Evolutionary conservation across 2,888 invertebrate genomes (phyloP).

Genomic region (Apamea monoglypha): DNA sequence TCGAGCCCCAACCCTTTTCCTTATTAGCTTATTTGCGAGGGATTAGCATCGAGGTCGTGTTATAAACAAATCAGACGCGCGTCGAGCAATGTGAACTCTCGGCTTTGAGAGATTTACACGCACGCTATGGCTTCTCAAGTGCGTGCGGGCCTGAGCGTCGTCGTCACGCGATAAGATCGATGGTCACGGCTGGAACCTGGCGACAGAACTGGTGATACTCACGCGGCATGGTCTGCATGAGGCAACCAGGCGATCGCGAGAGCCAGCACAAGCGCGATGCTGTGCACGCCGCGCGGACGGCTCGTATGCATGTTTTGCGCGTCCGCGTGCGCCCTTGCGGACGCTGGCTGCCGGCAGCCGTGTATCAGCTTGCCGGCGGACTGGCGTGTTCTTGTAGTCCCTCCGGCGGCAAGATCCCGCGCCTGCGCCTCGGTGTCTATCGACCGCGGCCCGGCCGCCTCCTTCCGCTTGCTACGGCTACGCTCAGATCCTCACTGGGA

Average conservation of each 20-base stretch:
- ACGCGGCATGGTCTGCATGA: constrained; percentile 84
- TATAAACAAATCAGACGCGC: constrained; percentile 72
- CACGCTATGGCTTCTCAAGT: constrained; percentile 77
- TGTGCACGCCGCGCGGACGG: constrained; percentile 84
- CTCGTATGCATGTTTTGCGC: constrained; percentile 81
- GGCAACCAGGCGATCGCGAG: constrained; percentile 84
- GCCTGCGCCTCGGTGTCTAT: constrained; percentile 82
- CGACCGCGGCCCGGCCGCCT: constrained; percentile 82
- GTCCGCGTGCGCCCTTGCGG: constrained; percentile 77
- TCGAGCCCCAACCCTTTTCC: constrained; percentile 60
- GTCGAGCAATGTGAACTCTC: constrained; percentile 69
- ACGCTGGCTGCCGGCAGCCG: constrained; percentile 85
- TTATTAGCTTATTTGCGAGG: constrained; percentile 65
- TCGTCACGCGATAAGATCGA: constrained; percentile 62
- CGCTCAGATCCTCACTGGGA: constrained; percentile 79
- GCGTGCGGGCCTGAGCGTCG: constrained; percentile 59
- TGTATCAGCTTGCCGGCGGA: constrained; percentile 84
- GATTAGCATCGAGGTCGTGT: constrained; percentile 66
- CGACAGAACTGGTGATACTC: constrained; percentile 73
- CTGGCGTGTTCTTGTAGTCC: constrained; percentile 76
- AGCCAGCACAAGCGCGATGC: constrained; percentile 82
- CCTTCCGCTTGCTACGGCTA: constrained; percentile 77
- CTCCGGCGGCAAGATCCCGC: constrained; percentile 75
- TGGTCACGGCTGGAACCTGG: constrained; percentile 45
- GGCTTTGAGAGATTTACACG: constrained; percentile 75